Evolutionary conservation across 2,888 invertebrate species (phyloP).

Genomic region (Laothoe populi): DNA sequence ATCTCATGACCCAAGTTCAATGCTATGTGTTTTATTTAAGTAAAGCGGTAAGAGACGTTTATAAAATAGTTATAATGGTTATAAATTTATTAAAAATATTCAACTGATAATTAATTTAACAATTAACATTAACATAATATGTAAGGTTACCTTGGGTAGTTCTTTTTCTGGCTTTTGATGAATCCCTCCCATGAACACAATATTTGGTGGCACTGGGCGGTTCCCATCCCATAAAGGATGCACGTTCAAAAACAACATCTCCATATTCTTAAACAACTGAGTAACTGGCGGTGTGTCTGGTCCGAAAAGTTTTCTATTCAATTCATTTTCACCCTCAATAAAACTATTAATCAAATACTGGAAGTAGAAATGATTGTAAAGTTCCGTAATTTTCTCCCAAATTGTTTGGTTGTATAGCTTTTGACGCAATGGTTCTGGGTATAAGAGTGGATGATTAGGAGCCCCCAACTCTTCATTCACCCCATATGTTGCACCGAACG

Average conservation of each 20-base stretch:
- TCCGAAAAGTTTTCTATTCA: constrained; percentile 30
- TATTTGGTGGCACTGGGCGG: constrained; percentile 56
- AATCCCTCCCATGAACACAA: constrained; percentile 68
- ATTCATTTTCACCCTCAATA: constrained; percentile 35
- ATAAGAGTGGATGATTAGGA: constrained; percentile 48
- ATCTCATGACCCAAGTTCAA: too few relatives aligned
- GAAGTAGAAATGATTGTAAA: constrained; percentile 27
- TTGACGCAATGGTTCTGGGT: constrained; percentile 42
- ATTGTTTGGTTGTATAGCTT: constrained; percentile 36
- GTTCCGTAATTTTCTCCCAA: constrained; percentile 35
- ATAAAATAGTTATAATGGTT: too few relatives aligned
- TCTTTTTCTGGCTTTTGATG: constrained; percentile 61
- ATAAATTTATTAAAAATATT: too few relatives aligned
- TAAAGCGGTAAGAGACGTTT: too few relatives aligned
- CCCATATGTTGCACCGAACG: constrained; percentile 42
- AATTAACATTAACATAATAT: constrained; percentile 66
- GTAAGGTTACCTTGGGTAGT: constrained; percentile 66
- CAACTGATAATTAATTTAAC: too few relatives aligned
- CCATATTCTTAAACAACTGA: constrained; percentile 45
- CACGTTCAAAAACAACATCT: constrained; percentile 55
- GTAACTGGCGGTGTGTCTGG: constrained; percentile 33
- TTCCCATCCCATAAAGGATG: constrained; percentile 51
- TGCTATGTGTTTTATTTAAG: too few relatives aligned
- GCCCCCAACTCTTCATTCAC: constrained; percentile 44
- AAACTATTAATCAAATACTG: neutral